phyloP scores from a whole-genome alignment of 2,888 invertebrate genomes.

The Rhynchonema sp. region DNA sequence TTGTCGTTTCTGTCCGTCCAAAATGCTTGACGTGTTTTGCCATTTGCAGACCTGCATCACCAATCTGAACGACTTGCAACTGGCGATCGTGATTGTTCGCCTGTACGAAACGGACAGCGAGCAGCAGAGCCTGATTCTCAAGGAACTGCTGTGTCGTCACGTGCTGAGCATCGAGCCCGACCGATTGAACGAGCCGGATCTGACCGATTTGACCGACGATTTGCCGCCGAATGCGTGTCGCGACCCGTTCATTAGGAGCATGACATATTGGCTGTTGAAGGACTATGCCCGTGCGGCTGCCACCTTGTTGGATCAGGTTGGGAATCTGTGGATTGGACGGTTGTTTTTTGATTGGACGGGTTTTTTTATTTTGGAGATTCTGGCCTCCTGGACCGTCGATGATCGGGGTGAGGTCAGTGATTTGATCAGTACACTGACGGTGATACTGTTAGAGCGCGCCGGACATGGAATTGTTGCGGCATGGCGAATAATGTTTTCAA shows the following conservation, averaged over 20 bases:
- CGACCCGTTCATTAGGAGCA: slow-evolving; percentile 90
- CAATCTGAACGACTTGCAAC: slow-evolving; percentile 77
- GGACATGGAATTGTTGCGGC: no score
- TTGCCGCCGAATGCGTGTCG: slow-evolving; percentile 7
- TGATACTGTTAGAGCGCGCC: no score
- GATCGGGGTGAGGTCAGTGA: no score
- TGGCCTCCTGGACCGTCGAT: no score
- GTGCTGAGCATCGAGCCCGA: slow-evolving; percentile 17
- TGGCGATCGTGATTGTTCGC: slow-evolving; percentile 78
- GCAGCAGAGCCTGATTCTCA: slow-evolving; percentile 7
- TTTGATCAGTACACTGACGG: no score
- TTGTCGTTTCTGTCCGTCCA: no score
- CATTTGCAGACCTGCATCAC: slow-evolving; percentile 52
- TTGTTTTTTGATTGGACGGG: no score
- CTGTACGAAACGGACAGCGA: slow-evolving; percentile 52
- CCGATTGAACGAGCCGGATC: slow-evolving; percentile 11
- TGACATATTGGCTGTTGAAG: slow-evolving; percentile 87
- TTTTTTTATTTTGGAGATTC: no score
- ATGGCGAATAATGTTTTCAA: no score
- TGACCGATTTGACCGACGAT: neutral
- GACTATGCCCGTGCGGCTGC: slow-evolving; percentile 68
- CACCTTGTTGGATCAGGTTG: slow-evolving; percentile 49
- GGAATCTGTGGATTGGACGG: neutral
- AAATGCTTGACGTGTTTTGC: neutral
- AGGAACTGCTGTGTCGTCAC: slow-evolving; percentile 12